Evolutionary conservation across 2,888 invertebrate genomes (phyloP).

Genomic region (Lasioglossum oenotherae): DNA sequence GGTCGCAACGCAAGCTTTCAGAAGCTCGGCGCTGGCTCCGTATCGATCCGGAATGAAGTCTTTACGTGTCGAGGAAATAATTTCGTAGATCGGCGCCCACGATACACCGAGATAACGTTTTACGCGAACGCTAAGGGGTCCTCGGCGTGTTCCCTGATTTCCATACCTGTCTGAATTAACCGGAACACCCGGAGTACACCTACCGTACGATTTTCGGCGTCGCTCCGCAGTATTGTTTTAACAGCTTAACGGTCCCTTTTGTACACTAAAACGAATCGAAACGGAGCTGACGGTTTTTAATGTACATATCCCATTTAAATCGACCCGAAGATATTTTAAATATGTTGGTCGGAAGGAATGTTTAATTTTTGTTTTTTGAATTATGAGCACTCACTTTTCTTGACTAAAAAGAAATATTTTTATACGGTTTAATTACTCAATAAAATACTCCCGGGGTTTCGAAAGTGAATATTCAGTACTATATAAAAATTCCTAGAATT

Average conservation of each 20-base stretch:
- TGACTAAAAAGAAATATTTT: neutral
- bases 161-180: constrained; percentile 3
- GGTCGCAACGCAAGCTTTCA: neutral
- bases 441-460: too few relatives aligned
- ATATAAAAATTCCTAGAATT: neutral
- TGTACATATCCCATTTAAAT: too few relatives aligned
- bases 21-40: neutral
- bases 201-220: neutral
- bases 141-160: neutral
- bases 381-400: too few relatives aligned
- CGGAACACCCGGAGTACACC: neutral
- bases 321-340: too few relatives aligned
- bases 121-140: constrained; percentile 21
- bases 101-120: constrained; percentile 31
- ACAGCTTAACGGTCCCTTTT: neutral
- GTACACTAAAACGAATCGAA: neutral
- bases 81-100: constrained; percentile 14
- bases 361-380: too few relatives aligned
- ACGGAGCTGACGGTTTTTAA: neutral
- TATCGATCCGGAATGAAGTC: constrained; percentile 22
- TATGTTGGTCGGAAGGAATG: too few relatives aligned
- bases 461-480: neutral
- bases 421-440: too few relatives aligned
- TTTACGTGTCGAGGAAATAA: constrained; percentile 38
- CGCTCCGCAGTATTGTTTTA: neutral